phyloP scores from a whole-genome alignment of 37 sponge, comb jelly and placozoan species.

The Petrosia ficiformis region DNA sequence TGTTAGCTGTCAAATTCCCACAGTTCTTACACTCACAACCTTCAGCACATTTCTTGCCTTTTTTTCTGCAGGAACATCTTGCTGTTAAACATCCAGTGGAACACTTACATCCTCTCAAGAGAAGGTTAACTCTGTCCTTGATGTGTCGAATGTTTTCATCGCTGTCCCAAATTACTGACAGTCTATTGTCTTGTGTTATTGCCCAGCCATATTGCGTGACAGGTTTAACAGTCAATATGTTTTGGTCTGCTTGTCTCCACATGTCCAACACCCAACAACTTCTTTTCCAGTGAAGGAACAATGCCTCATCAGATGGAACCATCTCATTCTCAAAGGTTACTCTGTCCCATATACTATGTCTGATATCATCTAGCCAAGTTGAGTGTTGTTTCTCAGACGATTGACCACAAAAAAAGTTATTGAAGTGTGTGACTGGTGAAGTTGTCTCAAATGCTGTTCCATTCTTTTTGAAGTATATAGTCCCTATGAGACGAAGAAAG shows the following conservation, averaged over 20 bases:
- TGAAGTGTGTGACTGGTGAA: constrained; percentile 7
- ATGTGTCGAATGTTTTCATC: constrained; percentile 1
- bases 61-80: too few relatives aligned
- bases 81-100: constrained; percentile 18
- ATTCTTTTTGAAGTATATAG: constrained; percentile 30
- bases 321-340: constrained; percentile 35
- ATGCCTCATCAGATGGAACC: constrained; percentile 20
- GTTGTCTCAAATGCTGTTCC: too few relatives aligned
- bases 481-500: constrained; percentile 23
- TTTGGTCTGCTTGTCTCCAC: constrained; percentile 28
- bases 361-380: constrained; percentile 15
- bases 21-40: constrained; percentile 21
- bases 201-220: constrained; percentile 14
- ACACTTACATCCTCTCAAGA: constrained; percentile 27
- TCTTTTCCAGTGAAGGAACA: constrained; percentile 26
- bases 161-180: constrained; percentile 24
- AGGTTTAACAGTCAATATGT: too few relatives aligned
- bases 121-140: constrained; percentile 3
- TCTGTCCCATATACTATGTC: constrained; percentile 31
- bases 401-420: too few relatives aligned
- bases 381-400: constrained; percentile 20
- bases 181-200: not conserved
- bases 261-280: constrained; percentile 22
- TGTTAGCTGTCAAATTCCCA: too few relatives aligned
- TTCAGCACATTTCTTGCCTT: too few relatives aligned